These are phyloP conservation scores for Grallaria varia DNA, from an alignment of 2,113 vertebrate species.

Conservation along the genomic window DNA sequence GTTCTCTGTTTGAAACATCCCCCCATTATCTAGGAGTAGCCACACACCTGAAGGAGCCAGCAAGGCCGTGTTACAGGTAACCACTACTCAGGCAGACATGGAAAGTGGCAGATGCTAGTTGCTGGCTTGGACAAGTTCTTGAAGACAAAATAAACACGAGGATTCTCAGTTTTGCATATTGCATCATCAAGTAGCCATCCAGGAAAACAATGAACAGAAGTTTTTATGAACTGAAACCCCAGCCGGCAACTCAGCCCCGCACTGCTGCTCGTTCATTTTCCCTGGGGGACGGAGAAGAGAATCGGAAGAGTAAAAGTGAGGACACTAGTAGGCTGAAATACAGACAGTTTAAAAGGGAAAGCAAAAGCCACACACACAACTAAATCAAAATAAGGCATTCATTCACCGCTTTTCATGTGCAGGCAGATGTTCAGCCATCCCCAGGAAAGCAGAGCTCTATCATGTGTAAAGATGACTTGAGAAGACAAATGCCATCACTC, in stretches of 20 bases:
- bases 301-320: background rate
- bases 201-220: background rate
- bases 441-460: background rate
- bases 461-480: background rate
- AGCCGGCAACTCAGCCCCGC: background rate
- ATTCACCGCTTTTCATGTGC: background rate
- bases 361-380: background rate
- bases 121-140: background rate
- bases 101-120: background rate
- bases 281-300: background rate
- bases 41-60: background rate
- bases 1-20: background rate
- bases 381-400: background rate
- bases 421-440: background rate
- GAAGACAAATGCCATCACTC: background rate
- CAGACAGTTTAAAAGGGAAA: background rate
- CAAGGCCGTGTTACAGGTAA: background rate
- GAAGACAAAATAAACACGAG: background rate
- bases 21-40: too few relatives aligned
- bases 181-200: background rate
- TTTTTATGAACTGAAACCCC: background rate
- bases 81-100: background rate
- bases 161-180: background rate
- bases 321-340: accelerated
- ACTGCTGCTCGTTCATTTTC: accelerated